Base-by-base conservation (phyloP, 2,113 vertebrate species). In the Tretioscincus oriximinensis region DNA sequence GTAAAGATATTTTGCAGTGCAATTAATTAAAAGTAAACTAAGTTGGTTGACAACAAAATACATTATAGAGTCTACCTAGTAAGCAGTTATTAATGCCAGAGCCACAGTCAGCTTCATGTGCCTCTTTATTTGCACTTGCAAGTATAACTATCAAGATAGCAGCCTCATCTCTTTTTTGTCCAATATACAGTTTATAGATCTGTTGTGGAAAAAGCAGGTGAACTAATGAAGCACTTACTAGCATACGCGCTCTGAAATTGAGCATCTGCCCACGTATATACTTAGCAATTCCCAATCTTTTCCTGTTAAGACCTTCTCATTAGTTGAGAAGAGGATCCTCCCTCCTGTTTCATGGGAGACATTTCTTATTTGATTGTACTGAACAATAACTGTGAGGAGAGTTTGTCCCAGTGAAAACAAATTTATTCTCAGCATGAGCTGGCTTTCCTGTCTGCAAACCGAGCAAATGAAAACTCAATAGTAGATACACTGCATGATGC, bases 161-260 rank as follows among this genome's bases (percentile, higher is more conserved):
- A 41, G 72, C 45, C 24, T 8, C 63, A 26, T 61, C 31, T 18
- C 49, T 7, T 75, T 11, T 79, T 79, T 75, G 41, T n/a, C 51
- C 28, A 58, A 73, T 67, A 84, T 68, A 20, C 31, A 66, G 47
- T 75, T 49, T 84, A 75, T 75, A 75, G 71, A 76, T 84, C 54
- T 5, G 77, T 61, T 75, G 70, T 76, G 45, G 51, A 70, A 51
- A 66, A 76, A 84, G 70, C 66, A 84, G 77, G 77, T 65, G 65
- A 80, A 79, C 58, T 64, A 84, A 84, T 80, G 66, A 80, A 80
- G 54, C 4, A 8, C 70, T 84, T 75, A 67, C 58, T 45, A 75
- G 54, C 5, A 16, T 24, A 70, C 2, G 1, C 65, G 80, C 28
- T 63, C 54, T 29, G 61, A 70, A 84, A 75, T 11, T 35, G 58